These are phyloP conservation scores for Amazona ochrocephala DNA, from an alignment of 2,797 vertebrate genomes.

Conservation along the genomic window DNA sequence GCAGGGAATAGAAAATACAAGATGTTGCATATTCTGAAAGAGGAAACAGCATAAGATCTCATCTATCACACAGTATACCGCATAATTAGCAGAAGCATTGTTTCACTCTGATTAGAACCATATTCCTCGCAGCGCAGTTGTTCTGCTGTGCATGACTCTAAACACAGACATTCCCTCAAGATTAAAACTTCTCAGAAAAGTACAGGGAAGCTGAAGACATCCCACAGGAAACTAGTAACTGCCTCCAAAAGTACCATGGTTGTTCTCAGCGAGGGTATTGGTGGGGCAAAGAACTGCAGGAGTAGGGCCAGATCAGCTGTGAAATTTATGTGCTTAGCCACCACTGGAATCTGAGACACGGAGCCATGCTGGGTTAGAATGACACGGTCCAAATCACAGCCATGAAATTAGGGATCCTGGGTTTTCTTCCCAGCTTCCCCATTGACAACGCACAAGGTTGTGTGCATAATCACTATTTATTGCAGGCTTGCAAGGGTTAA, in stretches of 20 bases:
- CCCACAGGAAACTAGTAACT: neutral
- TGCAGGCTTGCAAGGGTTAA: neutral
- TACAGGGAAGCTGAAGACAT: neutral
- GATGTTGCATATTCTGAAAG: neutral
- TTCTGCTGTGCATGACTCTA: neutral
- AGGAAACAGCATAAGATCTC: constrained; percentile 9
- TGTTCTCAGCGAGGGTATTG: neutral
- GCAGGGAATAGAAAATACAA: neutral
- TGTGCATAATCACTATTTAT: neutral
- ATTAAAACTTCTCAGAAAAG: constrained; percentile 39
- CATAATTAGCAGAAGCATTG: constrained; percentile 39
- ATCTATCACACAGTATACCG: neutral
- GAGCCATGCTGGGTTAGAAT: neutral
- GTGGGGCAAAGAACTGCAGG: neutral
- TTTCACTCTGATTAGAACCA: constrained; percentile 49
- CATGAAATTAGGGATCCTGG: neutral
- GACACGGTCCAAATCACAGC: neutral
- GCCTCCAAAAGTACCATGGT: neutral
- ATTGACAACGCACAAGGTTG: neutral
- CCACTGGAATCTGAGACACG: neutral
- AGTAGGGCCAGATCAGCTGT: neutral
- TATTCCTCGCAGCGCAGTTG: neutral
- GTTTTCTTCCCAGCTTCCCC: neutral
- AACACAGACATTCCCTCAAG: constrained; percentile 11
- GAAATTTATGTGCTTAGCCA: neutral